phyloP scores from a whole-genome alignment of 2,888 invertebrate species.

The Rotaria magnacalcarata region DNA sequence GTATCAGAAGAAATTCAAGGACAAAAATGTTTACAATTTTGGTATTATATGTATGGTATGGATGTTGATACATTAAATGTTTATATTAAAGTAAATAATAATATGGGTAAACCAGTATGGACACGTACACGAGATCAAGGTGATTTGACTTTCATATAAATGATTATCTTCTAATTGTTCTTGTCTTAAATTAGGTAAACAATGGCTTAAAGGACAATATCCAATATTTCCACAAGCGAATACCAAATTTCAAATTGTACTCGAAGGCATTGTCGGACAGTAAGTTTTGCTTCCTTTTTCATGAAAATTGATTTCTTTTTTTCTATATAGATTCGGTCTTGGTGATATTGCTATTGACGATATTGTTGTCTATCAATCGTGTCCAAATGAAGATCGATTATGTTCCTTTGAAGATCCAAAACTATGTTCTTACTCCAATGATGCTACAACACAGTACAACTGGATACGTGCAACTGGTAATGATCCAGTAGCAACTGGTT shows the following conservation, averaged over 20 bases:
- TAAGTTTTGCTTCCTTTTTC: not conserved
- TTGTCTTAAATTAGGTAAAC: slow-evolving; percentile 12
- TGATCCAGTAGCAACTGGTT: not conserved
- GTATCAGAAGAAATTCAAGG: not conserved
- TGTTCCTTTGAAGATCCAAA: slow-evolving; percentile 43
- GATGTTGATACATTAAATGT: slow-evolving; percentile 49
- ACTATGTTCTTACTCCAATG: slow-evolving; percentile 35
- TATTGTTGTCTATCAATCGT: slow-evolving; percentile 35
- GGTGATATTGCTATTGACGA: slow-evolving; percentile 43
- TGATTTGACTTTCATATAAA: not conserved
- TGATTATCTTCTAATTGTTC: no score
- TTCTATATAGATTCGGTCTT: not conserved
- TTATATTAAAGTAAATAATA: slow-evolving; percentile 37
- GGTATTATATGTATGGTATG: slow-evolving; percentile 53
- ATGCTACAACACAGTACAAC: slow-evolving; percentile 8
- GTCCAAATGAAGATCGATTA: slow-evolving; percentile 39
- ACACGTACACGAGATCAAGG: slow-evolving; percentile 43
- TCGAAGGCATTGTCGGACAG: slow-evolving; percentile 41
- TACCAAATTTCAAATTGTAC: slow-evolving; percentile 39
- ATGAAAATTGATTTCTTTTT: not conserved
- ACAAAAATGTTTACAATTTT: slow-evolving; percentile 17
- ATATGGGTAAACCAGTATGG: slow-evolving; percentile 42
- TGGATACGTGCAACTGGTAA: slow-evolving; percentile 36
- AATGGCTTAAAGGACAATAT: slow-evolving; percentile 41
- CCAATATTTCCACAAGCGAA: slow-evolving; percentile 27